Percentiles rank a stretch among this genome's conserved stretches.
phyloP scores from a whole-genome alignment of 2,888 invertebrate species.

The Hydropsyche betteni region DNA sequence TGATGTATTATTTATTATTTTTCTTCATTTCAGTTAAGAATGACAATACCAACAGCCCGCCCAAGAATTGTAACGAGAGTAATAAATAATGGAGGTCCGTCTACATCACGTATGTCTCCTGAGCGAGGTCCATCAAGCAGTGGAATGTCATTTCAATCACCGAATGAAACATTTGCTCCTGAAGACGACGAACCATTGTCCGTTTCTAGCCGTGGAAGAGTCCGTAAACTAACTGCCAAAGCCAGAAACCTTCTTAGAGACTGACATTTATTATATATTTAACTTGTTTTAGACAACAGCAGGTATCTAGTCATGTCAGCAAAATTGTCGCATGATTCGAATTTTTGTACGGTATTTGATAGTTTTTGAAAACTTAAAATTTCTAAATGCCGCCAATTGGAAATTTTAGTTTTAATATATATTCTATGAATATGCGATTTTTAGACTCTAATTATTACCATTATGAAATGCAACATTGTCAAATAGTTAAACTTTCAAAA shows the following conservation, averaged over 20 bases:
- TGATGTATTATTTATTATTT: background rate
- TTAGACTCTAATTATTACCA: background rate
- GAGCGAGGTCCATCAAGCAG: conserved; percentile 36
- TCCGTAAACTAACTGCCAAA: conserved; percentile 83
- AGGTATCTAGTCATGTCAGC: background rate
- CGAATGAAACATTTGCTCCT: conserved; percentile 53
- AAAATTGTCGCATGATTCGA: too few relatives aligned
- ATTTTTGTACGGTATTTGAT: too few relatives aligned
- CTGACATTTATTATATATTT: conserved; percentile 52
- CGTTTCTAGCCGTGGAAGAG: conserved; percentile 78
- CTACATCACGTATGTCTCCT: conserved; percentile 51
- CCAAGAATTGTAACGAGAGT: conserved; percentile 1
- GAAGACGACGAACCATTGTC: conserved; percentile 62
- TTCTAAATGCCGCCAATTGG: too few relatives aligned
- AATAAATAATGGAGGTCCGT: conserved; percentile 49
- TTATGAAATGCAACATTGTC: too few relatives aligned
- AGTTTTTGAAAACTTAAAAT: too few relatives aligned
- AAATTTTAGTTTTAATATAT: background rate
- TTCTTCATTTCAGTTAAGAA: conserved; percentile 1
- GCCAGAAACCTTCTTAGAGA: conserved; percentile 73
- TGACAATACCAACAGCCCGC: background rate
- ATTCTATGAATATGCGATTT: conserved; percentile 30
- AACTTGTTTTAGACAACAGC: background rate
- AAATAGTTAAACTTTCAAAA: too few relatives aligned
- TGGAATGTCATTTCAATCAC: conserved; percentile 17